Conservation (phyloP, 2,113 vertebrate genomes). For the Girardinichthys multiradiatus region DNA sequence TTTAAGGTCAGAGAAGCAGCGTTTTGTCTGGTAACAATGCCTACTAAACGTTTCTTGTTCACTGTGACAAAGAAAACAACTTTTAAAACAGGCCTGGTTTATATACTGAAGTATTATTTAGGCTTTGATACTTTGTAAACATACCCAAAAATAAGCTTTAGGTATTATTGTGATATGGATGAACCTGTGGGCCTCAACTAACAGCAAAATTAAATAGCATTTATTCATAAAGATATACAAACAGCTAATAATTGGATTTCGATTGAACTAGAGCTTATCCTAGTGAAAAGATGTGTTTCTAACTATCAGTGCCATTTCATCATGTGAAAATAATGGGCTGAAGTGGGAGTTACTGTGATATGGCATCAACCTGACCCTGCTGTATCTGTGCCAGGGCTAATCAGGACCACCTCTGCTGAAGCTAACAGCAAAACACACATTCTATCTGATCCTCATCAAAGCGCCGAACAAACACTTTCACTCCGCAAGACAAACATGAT, state of each 20-base stretch:
- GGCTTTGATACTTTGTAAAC: conserved; percentile 4
- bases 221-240: background rate
- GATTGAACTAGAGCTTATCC: conserved; percentile 12
- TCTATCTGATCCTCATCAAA: conserved; percentile 49
- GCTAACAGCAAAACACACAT: conserved; percentile 39
- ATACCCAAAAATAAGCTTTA: background rate
- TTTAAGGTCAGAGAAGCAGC: conserved; percentile 21
- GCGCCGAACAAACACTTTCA: conserved; percentile 38
- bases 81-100: conserved; percentile 4
- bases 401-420: conserved; percentile 48
- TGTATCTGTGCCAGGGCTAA: conserved; percentile 47
- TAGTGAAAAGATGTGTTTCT: conserved; percentile 5
- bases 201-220: background rate
- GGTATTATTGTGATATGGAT: background rate
- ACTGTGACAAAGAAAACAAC: conserved; percentile 9
- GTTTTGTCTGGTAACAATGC: conserved; percentile 11
- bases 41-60: conserved; percentile 6
- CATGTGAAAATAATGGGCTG: conserved; percentile 49
- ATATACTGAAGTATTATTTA: conserved; percentile 5
- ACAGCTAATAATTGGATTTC: conserved; percentile 1
- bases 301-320: conserved; percentile 35
- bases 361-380: conserved; percentile 36
- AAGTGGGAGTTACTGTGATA: conserved; percentile 28
- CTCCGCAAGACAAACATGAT: conserved; percentile 32
- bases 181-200: background rate